These are phyloP conservation scores for Rapana venosa DNA, from an alignment of 2,888 invertebrate species.

Conservation along the genomic window DNA sequence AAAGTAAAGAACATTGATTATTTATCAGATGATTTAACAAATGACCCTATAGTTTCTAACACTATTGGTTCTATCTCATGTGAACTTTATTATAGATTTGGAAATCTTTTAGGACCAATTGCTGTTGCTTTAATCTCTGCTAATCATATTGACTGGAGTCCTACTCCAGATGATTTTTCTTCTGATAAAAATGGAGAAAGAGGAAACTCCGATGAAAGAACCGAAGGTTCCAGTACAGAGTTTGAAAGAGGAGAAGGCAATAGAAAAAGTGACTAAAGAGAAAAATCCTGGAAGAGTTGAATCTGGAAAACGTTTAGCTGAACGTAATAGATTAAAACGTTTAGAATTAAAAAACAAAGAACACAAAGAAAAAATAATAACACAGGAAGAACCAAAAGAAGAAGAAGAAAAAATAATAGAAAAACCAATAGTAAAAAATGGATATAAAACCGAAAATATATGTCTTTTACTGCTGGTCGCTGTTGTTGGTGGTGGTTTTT, in stretches of 20 bases:
- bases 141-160: slow-evolving; percentile 18
- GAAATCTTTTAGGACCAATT: neutral
- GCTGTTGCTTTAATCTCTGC: slow-evolving; percentile 12
- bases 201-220: slow-evolving; percentile 11
- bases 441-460: neutral
- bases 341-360: neutral
- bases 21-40: neutral
- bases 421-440: neutral
- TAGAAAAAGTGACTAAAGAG: slow-evolving; percentile 1
- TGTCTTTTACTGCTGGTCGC: neutral
- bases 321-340: slow-evolving; percentile 9
- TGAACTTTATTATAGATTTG: slow-evolving; percentile 12
- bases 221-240: too few species aligned
- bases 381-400: slow-evolving; percentile 10
- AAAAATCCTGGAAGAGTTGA: neutral
- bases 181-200: neutral
- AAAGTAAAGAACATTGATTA: slow-evolving; percentile 4
- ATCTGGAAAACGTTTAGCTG: neutral
- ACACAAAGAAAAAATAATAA: slow-evolving; percentile 14
- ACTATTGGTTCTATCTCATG: neutral
- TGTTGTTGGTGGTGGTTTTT: neutral
- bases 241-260: neutral
- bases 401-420: neutral
- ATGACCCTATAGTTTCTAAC: slow-evolving; percentile 4
- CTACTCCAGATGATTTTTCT: too few species aligned